These are phyloP conservation scores for Ceratothoa steindachneri DNA, from an alignment of 2,888 invertebrate species.

Conservation along the genomic window DNA sequence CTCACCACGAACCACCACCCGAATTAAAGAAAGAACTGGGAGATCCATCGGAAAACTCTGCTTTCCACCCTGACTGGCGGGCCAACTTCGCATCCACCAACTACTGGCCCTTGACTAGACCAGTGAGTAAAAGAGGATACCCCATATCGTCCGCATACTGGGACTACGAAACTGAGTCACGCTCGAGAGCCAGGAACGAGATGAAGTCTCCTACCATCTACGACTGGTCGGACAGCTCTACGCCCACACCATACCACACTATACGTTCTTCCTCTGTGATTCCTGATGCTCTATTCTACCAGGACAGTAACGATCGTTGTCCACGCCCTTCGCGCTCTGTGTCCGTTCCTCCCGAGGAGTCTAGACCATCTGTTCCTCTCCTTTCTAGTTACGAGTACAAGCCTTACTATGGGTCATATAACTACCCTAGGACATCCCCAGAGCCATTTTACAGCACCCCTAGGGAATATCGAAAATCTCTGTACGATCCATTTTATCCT, in stretches of 20 bases:
- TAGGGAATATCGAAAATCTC: not conserved
- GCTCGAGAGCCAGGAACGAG: not conserved
- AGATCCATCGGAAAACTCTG: not conserved
- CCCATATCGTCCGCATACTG: not conserved
- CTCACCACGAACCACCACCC: not conserved
- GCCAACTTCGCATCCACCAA: not conserved
- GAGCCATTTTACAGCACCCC: not conserved
- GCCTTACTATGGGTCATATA: not conserved
- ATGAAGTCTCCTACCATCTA: not conserved
- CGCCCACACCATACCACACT: not conserved
- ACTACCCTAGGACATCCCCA: not conserved
- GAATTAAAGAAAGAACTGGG: not conserved
- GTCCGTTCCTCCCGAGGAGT: not conserved
- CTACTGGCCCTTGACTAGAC: not conserved
- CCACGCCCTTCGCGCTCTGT: not conserved
- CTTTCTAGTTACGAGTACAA: not conserved
- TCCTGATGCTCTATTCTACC: not conserved
- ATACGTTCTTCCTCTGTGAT: not conserved
- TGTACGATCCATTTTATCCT: not conserved
- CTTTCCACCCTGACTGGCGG: not conserved
- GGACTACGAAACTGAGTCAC: not conserved
- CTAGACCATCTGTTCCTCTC: not conserved
- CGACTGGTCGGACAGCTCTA: not conserved
- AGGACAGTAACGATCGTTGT: not conserved
- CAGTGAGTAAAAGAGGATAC: not conserved